Evolutionary conservation across 2,113 vertebrate genomes (phyloP).

Genomic region (Axis porcinus): DNA sequence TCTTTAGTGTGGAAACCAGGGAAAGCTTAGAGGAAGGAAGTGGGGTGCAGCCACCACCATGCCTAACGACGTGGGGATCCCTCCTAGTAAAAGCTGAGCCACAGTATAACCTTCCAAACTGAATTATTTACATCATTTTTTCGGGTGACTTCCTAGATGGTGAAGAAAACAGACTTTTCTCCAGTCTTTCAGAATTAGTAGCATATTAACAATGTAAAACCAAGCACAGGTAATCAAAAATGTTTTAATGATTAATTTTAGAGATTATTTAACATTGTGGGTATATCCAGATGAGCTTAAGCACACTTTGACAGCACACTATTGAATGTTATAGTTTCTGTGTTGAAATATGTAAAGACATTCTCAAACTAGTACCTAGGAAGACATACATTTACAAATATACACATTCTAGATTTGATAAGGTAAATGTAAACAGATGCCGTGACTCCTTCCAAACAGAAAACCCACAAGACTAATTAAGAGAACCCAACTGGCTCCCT

Average conservation of each 20-base stretch:
- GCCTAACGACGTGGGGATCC: too few species aligned
- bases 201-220: conserved; percentile 48
- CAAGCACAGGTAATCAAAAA: conserved; percentile 80
- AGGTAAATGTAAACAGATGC: conserved; percentile 81
- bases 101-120: background rate
- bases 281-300: conserved; percentile 81
- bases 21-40: background rate
- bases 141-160: background rate
- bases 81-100: background rate
- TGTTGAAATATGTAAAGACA: conserved; percentile 81
- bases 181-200: background rate
- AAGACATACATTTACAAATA: conserved; percentile 75
- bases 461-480: conserved; percentile 73
- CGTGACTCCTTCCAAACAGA: conserved; percentile 79
- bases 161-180: background rate
- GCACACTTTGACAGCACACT: conserved; percentile 76
- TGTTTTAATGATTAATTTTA: conserved; percentile 85
- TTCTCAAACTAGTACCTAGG: conserved; percentile 81
- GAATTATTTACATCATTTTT: background rate
- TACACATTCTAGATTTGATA: conserved; percentile 72
- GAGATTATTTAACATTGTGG: conserved; percentile 80
- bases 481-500: conserved; percentile 76
- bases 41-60: background rate
- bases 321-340: conserved; percentile 78
- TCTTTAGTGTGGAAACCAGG: background rate